A percentile compares a stretch with the other conserved stretches of the same genome.
Conservation (phyloP, 1,140 invertebrate genomes). For the Geopemphigus sp. region DNA sequence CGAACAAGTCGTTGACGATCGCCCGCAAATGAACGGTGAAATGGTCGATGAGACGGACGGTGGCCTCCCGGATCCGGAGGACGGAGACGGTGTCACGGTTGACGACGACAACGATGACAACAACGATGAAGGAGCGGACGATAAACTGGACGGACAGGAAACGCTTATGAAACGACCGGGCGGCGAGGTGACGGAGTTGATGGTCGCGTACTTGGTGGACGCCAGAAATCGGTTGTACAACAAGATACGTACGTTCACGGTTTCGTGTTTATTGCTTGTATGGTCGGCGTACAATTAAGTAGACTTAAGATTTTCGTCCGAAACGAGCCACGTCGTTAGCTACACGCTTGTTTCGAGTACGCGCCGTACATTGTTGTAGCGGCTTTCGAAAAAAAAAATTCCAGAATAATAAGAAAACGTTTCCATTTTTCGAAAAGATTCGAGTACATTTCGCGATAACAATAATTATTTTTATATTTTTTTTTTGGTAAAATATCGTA, state of each 20-base stretch:
- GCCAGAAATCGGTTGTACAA: background rate
- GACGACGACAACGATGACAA: background rate
- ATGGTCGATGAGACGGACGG: background rate
- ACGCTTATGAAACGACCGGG: too few relatives aligned
- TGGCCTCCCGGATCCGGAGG: background rate
- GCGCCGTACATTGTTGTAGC: too few relatives aligned
- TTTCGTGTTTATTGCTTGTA: too few relatives aligned
- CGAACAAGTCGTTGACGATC: background rate
- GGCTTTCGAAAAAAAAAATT: too few relatives aligned
- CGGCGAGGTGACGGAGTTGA: background rate
- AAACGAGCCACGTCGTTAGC: background rate
- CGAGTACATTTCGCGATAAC: too few relatives aligned
- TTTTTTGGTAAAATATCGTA: too few relatives aligned
- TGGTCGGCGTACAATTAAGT: background rate
- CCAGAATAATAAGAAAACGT: background rate
- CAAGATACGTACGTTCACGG: background rate
- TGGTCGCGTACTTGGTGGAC: background rate
- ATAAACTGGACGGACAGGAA: too few relatives aligned
- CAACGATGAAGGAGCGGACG: background rate
- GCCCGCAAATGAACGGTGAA: background rate
- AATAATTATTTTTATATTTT: too few relatives aligned
- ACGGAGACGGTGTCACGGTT: background rate
- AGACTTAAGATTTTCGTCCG: background rate
- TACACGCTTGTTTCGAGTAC: too few relatives aligned
- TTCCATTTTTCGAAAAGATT: too few relatives aligned